Evolutionary conservation across 2,797 vertebrate genomes (phyloP), one percentile per base, ranked within the genome.

Genomic region (Crossoptilon crossoptilon): DNA sequence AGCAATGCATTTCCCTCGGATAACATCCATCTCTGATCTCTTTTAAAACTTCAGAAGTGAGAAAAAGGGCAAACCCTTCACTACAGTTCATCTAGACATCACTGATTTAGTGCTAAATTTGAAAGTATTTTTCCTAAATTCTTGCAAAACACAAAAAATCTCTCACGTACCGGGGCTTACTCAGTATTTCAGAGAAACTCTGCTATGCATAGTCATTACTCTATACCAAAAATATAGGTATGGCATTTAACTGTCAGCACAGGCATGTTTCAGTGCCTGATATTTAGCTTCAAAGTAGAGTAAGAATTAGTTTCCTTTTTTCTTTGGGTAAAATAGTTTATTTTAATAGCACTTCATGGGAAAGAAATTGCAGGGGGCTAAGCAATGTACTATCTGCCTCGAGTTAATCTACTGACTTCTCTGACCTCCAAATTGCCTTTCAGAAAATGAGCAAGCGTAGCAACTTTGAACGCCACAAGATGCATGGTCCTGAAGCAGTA

Each of bases 381-480:
- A 93, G 58, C 27, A 83, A 43, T 23, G 37, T 24, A 44, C 8
- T 43, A n/a, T n/a, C 48, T 76, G 58, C 62, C 83, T 94, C 43
- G 27, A 80, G 73, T 75, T 60, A 78, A 31, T 12, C 8, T 85
- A 8, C 69, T 84, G 56, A 75, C 72, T 81, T 35, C 37, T 89
- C 23, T 87, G 62, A 91, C 70, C 55, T 93, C 68, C 62, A 55
- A 87, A 94, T 79, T 88, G 56, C 48, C 92, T 97, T 96, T 83
- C 88, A 98, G 96, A 97, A 97, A 96, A 98, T 98, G 98, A 98
- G 96, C 88, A 93, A 93, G 66, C 80, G 60, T 26, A 66, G 11
- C 9, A 75, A 63, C 53, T 37, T 94, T 39, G 93, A 84, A 27
- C 21, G 1, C 31, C 91, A 60, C 29, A 41, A 67, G 46, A 97